A percentile compares a stretch with the other conserved stretches of the same genome.
Conservation (phyloP, 1,140 invertebrate species). For the Atta texana region DNA sequence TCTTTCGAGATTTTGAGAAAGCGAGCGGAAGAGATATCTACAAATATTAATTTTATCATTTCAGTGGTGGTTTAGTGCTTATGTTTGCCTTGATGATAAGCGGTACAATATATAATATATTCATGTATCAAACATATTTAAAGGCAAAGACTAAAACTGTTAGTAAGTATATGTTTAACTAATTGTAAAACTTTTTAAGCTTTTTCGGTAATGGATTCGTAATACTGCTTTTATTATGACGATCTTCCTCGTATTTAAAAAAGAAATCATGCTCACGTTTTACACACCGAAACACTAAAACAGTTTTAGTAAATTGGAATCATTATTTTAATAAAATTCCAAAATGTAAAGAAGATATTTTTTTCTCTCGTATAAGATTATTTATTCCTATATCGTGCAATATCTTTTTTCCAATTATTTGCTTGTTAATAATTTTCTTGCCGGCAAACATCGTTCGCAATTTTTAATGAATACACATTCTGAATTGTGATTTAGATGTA, state of each 20-base stretch:
- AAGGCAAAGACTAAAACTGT: slow-evolving; percentile 70
- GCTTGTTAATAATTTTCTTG: background rate
- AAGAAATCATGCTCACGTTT: background rate
- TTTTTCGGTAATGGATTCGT: background rate
- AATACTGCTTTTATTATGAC: background rate
- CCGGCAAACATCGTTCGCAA: background rate
- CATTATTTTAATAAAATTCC: slow-evolving; percentile 7
- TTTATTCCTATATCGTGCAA: background rate
- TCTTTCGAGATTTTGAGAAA: background rate
- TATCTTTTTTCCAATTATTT: background rate
- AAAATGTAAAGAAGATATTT: background rate
- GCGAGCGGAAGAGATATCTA: background rate
- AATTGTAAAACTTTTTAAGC: background rate
- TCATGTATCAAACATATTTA: slow-evolving; percentile 72
- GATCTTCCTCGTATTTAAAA: background rate
- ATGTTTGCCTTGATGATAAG: slow-evolving; percentile 64
- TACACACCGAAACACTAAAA: background rate
- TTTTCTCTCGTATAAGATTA: background rate
- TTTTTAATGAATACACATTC: background rate
- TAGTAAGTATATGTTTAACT: slow-evolving; percentile 36
- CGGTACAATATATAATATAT: slow-evolving; percentile 78
- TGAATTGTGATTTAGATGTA: background rate
- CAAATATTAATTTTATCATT: slow-evolving; percentile 12
- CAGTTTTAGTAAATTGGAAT: background rate
- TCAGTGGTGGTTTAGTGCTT: slow-evolving; percentile 66